Percentiles rank a stretch among this genome's conserved stretches.
These are phyloP conservation scores for Poicephalus gulielmi DNA, from an alignment of 2,113 vertebrate genomes.

Conservation along the genomic window DNA sequence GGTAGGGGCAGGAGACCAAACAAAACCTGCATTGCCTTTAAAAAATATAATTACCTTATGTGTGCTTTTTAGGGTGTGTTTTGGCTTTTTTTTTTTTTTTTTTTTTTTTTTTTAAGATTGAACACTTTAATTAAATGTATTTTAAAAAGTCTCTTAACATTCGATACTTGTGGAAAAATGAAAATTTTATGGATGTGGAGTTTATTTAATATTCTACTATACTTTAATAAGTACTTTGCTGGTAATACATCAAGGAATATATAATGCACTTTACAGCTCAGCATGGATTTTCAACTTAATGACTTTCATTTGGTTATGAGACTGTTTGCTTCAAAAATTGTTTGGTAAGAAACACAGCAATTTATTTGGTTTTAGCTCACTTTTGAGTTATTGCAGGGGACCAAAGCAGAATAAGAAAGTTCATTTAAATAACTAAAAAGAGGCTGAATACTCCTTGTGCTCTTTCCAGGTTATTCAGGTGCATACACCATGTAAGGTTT, in stretches of 20 bases:
- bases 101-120: not conserved
- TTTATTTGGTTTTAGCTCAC: not conserved
- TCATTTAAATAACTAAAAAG: slow-evolving; percentile 4
- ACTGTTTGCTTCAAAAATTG: not conserved
- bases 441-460: not conserved
- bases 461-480: not conserved
- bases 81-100: not conserved
- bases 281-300: slow-evolving; percentile 46
- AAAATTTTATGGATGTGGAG: not conserved
- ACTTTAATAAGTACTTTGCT: slow-evolving; percentile 10
- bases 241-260: slow-evolving; percentile 36
- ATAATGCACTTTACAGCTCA: not conserved
- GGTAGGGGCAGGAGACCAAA: fast-evolving
- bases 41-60: not conserved
- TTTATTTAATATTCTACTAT: slow-evolving; percentile 19
- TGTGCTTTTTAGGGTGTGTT: not conserved
- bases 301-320: not conserved
- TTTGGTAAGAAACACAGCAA: slow-evolving; percentile 6
- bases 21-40: not conserved
- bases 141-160: not conserved
- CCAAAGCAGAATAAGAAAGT: not conserved
- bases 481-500: not conserved
- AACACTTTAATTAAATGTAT: not conserved
- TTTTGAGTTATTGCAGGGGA: not conserved
- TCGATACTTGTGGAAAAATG: not conserved